Evolutionary conservation across 2,888 invertebrate species (phyloP).

Genomic region (Scaptomyza flava): DNA sequence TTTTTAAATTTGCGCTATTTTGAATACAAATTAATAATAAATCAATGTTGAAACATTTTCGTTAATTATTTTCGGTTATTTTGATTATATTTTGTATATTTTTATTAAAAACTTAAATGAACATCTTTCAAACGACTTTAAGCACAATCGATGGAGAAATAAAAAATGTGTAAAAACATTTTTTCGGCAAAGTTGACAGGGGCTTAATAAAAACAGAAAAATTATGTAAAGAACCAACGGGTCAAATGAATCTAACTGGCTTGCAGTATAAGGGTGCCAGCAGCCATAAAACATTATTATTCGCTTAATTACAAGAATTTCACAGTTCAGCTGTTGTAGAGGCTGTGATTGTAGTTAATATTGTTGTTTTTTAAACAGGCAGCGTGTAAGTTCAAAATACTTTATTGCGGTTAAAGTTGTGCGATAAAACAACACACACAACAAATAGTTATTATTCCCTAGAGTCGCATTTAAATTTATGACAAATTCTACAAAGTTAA

Average conservation of each 20-base stretch:
- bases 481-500: neutral
- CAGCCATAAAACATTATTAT: neutral
- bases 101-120: too few species aligned
- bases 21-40: too few species aligned
- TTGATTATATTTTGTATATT: too few species aligned
- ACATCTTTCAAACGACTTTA: too few species aligned
- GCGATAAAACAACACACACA: conserved; percentile 6
- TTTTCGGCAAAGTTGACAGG: too few species aligned
- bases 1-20: neutral
- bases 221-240: too few species aligned
- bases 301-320: neutral
- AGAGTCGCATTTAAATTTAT: conserved; percentile 4
- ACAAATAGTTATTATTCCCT: conserved; percentile 7
- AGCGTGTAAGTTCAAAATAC: neutral
- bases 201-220: too few species aligned
- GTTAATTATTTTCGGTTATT: too few species aligned
- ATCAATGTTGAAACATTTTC: too few species aligned
- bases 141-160: too few species aligned
- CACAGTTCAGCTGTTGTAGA: neutral
- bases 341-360: neutral
- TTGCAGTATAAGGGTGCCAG: conserved; percentile 1
- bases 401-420: conserved; percentile 7
- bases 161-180: too few species aligned
- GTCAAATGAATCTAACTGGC: neutral
- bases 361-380: neutral